Conservation (phyloP, 2,113 vertebrate genomes). For the Leptobrachium leishanense region DNA sequence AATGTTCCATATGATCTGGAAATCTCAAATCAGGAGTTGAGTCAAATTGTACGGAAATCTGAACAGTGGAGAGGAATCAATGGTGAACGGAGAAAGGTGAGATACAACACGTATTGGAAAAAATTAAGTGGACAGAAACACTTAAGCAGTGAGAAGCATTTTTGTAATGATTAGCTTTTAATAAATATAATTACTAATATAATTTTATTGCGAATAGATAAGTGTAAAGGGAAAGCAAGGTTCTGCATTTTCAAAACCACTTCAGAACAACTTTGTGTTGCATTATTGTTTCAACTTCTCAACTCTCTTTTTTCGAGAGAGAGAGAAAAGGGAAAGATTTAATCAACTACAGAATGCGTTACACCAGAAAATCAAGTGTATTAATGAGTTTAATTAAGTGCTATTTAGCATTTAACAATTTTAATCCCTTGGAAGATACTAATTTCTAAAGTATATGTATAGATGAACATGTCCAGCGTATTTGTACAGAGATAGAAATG, state of each 20-base stretch:
- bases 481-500: constrained; percentile 73
- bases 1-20: constrained; percentile 85
- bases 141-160: too few relatives aligned
- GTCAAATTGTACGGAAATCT: constrained; percentile 82
- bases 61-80: constrained; percentile 87
- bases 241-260: too few relatives aligned
- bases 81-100: constrained; percentile 86
- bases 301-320: too few relatives aligned
- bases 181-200: too few relatives aligned
- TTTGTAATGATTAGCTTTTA: too few relatives aligned
- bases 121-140: too few relatives aligned
- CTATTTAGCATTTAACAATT: constrained; percentile 76
- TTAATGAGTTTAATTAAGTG: constrained; percentile 80
- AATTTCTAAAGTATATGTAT: constrained; percentile 77
- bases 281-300: too few relatives aligned
- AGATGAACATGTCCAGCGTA: constrained; percentile 75
- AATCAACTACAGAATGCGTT: too few relatives aligned
- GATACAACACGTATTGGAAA: constrained; percentile 30
- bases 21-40: constrained; percentile 88
- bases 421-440: constrained; percentile 75
- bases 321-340: too few relatives aligned
- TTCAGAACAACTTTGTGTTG: too few relatives aligned
- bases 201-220: too few relatives aligned
- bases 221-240: too few relatives aligned
- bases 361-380: neutral